Conservation (phyloP, 2,888 invertebrate genomes). For the Timandra comae region DNA sequence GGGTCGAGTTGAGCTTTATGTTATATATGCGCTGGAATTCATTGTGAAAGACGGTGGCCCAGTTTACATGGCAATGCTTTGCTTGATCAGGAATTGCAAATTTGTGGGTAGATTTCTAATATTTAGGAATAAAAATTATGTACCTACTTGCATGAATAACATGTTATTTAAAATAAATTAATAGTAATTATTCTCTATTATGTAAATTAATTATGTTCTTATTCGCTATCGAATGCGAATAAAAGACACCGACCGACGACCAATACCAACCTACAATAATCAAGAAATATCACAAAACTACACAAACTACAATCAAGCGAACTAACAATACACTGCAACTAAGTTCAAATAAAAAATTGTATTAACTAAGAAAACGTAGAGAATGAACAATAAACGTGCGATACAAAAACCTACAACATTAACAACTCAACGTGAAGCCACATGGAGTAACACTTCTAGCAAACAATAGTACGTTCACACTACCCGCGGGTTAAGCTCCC, state of each 20-base stretch:
- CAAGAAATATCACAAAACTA: no score
- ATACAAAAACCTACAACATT: slow-evolving; percentile 38
- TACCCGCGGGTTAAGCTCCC: not conserved
- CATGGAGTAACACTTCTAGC: slow-evolving; percentile 28
- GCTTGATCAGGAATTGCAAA: slow-evolving; percentile 3
- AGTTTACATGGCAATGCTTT: slow-evolving; percentile 11
- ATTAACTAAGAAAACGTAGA: slow-evolving; percentile 24
- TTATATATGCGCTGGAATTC: slow-evolving; percentile 16
- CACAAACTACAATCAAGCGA: no score
- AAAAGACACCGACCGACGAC: no score
- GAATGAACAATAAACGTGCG: slow-evolving; percentile 28
- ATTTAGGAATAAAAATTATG: no score
- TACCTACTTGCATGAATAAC: no score
- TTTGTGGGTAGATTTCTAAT: no score
- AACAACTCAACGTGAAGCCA: slow-evolving; percentile 36
- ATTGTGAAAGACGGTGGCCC: slow-evolving; percentile 17
- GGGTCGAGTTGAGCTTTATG: slow-evolving; percentile 16
- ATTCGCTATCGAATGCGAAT: no score
- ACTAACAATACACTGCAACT: no score
- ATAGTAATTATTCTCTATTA: no score
- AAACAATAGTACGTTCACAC: slow-evolving; percentile 21
- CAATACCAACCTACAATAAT: no score
- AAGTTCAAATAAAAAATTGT: slow-evolving; percentile 21
- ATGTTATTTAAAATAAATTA: no score
- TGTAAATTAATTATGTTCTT: no score